These are phyloP conservation scores for Hylomyscus alleni DNA, from an alignment of 2,797 vertebrate genomes.

Conservation along the genomic window DNA sequence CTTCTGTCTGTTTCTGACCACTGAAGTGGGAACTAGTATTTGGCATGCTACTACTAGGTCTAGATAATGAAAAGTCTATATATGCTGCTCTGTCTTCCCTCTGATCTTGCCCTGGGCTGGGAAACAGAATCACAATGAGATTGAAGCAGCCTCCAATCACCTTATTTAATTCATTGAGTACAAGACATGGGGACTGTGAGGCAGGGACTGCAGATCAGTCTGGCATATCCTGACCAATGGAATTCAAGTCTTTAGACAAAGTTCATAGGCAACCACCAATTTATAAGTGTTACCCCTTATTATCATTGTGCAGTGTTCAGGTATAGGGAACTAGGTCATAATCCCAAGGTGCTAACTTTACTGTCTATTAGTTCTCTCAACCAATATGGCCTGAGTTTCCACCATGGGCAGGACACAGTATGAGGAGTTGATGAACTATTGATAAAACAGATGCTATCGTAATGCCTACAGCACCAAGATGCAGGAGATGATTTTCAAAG, in stretches of 20 bases:
- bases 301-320: not conserved
- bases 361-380: not conserved
- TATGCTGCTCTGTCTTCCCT: not conserved
- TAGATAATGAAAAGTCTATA: not conserved
- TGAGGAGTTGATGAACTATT: not conserved
- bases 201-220: not conserved
- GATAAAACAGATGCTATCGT: not conserved
- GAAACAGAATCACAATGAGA: not conserved
- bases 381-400: not conserved
- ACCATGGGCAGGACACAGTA: not conserved
- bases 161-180: not conserved
- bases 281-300: not conserved
- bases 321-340: not conserved
- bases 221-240: not conserved
- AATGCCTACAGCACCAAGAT: not conserved
- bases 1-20: not conserved
- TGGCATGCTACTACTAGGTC: accelerated
- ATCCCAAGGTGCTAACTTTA: not conserved
- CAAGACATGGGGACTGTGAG: not conserved
- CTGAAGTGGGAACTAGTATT: not conserved
- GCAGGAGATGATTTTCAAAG: not conserved
- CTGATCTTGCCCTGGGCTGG: not conserved
- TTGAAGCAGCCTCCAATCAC: not conserved
- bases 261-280: not conserved
- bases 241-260: not conserved